Conservation (phyloP, 2,888 invertebrate species). For the Thereva unica region DNA sequence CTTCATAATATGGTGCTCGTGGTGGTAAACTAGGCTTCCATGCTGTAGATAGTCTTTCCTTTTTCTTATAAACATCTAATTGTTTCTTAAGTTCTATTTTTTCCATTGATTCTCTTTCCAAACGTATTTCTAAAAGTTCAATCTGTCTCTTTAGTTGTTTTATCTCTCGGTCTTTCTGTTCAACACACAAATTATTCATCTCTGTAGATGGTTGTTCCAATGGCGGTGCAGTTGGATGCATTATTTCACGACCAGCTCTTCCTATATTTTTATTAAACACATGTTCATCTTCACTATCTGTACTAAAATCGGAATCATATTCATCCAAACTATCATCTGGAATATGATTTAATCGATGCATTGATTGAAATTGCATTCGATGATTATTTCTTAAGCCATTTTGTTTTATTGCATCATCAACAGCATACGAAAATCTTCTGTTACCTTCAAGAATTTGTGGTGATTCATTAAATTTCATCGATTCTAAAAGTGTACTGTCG, state of each 20-base stretch:
- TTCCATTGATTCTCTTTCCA: not conserved
- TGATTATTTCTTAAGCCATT: too few relatives aligned
- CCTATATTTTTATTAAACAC: too few relatives aligned
- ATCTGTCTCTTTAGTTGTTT: not conserved
- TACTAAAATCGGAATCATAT: conserved; percentile 6
- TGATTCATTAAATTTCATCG: not conserved
- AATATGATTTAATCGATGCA: not conserved
- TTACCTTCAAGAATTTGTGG: too few relatives aligned
- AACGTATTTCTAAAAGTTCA: not conserved
- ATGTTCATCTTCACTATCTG: not conserved
- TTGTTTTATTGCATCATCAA: too few relatives aligned
- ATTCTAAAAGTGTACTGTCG: not conserved
- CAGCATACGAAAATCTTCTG: not conserved
- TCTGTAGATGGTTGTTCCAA: not conserved
- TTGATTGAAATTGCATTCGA: not conserved
- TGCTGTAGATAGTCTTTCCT: too few relatives aligned
- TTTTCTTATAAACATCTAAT: not conserved
- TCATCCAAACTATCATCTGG: not conserved
- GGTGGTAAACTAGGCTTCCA: too few relatives aligned
- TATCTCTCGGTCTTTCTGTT: not conserved
- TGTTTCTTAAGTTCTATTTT: not conserved
- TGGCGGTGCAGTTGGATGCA: conserved; percentile 1
- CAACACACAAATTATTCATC: not conserved
- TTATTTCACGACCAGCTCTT: not conserved
- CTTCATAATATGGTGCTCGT: too few relatives aligned